Percentiles rank a stretch among this genome's conserved stretches.
phyloP scores from a whole-genome alignment of 2,888 invertebrate genomes.

The Xanthorhoe designata region DNA sequence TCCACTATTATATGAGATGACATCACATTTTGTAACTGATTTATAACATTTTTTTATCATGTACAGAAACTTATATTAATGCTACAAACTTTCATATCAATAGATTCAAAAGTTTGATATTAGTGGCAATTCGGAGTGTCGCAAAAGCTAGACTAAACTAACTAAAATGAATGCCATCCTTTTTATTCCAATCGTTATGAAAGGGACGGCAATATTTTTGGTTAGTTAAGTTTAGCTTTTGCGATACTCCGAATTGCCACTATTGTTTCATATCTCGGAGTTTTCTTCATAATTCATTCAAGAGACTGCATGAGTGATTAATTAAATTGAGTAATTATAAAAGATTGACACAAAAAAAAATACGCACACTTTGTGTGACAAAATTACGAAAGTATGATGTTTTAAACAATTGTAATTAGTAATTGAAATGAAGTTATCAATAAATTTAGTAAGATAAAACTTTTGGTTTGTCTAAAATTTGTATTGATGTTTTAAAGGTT shows the following conservation, averaged over 20 bases:
- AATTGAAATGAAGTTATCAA: conserved; percentile 6
- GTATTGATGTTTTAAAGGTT: not conserved
- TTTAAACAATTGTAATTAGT: conserved; percentile 18
- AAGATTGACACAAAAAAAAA: conserved; percentile 21
- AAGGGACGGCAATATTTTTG: no score
- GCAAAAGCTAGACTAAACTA: no score
- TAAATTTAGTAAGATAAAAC: not conserved
- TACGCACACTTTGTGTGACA: conserved; percentile 28
- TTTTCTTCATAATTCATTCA: conserved; percentile 34
- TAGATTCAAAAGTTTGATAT: no score
- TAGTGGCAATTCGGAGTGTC: no score
- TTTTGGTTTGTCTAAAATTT: not conserved
- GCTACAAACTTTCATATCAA: no score
- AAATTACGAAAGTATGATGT: conserved; percentile 4
- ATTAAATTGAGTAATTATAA: not conserved
- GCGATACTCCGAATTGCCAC: no score
- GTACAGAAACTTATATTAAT: conserved; percentile 15
- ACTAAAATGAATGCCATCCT: no score
- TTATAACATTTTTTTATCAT: not conserved
- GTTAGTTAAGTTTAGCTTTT: no score
- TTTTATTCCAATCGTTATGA: no score
- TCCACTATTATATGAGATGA: conserved; percentile 17
- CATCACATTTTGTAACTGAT: conserved; percentile 13
- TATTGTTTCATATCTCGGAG: conserved; percentile 32
- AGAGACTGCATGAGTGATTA: not conserved